Base-by-base conservation (phyloP, 1,140 invertebrate species). In the Calephelis virginiensis region DNA sequence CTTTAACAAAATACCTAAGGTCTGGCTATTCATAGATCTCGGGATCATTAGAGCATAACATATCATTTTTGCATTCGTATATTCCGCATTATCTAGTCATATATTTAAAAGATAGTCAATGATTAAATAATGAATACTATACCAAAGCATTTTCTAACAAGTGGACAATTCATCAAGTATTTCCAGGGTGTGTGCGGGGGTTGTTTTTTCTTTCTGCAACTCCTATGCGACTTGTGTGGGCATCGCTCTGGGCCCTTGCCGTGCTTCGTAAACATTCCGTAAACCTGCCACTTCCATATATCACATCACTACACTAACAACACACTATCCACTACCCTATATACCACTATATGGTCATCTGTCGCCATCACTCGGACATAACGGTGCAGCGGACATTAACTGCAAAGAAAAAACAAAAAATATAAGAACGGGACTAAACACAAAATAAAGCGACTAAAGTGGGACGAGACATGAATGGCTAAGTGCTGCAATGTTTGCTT, bases 101-200 rank as follows among this genome's bases (percentile, higher is more conserved):
- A 43, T 48, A 48, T 48, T 48, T 48, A 12, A 48, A 11, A 1
- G 47, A 75, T 68, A 75, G 70, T 70, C 28, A 66, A 61, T 70
- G 76, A 74, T 76, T 74, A 78, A 75, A 80, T 75, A 80, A 85
- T 76, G 66, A 85, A 87, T 90, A 91, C 86, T 83, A 75, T 92
- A 92, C 91, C 91, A 86, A 92, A 92, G 86, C 91, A 92, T 92
- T 91, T 91, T 77, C 90, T 92, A 91, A 92, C 89, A 81, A 92
- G 90, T 88, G 91, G 90, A 85, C 91, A 92, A 91, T 87, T 91
- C 90, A 92, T 92, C 89, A 91, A 91, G 87, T 91, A 92, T 78
- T 92, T 91, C 91, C 90, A 91, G 73, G 91, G 91, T 72, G 91
- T 90, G 72, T 90, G 84, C 68, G 84, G 83, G 63, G 88, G 81